Evolutionary conservation across 2,113 vertebrate genomes (phyloP).

Genomic region (Pterophyllum scalare): DNA sequence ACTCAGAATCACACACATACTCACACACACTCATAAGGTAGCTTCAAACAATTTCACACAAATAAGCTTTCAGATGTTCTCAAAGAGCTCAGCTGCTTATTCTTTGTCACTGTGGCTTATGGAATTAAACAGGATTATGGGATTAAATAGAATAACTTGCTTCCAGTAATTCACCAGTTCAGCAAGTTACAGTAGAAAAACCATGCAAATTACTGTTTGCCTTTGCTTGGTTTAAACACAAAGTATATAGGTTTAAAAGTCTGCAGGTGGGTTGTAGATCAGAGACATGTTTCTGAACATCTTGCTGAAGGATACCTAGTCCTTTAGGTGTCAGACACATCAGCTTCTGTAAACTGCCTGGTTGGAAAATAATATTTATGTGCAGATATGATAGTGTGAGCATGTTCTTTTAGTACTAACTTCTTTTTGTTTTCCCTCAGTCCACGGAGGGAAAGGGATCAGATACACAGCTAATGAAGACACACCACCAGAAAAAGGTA

Average conservation of each 20-base stretch:
- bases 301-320: background rate
- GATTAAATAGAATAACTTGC: conserved; percentile 37
- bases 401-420: background rate
- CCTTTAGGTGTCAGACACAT: background rate
- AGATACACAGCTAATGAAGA: conserved; percentile 95
- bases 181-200: conserved; percentile 22
- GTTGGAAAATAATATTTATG: background rate
- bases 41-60: conserved; percentile 34
- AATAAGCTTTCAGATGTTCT: conserved; percentile 10
- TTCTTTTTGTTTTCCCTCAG: conserved; percentile 72
- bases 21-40: background rate
- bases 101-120: conserved; percentile 17
- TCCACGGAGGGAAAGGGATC: conserved; percentile 95
- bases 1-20: background rate
- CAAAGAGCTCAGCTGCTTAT: conserved; percentile 23
- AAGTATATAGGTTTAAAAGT: background rate
- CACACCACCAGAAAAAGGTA: conserved; percentile 96
- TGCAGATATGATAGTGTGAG: background rate
- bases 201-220: background rate
- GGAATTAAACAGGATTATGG: conserved; percentile 49
- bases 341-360: background rate
- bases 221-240: background rate
- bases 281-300: background rate
- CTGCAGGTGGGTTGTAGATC: background rate
- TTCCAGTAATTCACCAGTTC: conserved; percentile 21